These are phyloP conservation scores for Athene noctua DNA, from an alignment of 2,113 vertebrate species.

Conservation along the genomic window DNA sequence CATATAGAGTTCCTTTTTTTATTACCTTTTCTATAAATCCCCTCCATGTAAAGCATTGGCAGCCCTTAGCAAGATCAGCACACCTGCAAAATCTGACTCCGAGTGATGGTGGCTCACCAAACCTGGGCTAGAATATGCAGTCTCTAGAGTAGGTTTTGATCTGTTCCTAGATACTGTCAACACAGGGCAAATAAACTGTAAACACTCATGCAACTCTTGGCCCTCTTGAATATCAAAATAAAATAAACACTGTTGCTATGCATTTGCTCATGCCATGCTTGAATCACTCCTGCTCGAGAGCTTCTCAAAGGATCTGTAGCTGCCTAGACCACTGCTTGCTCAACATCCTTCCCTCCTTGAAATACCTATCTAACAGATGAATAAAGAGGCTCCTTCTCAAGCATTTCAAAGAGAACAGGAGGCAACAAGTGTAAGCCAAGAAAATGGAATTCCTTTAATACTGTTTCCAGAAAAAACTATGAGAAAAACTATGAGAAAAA, in stretches of 20 bases:
- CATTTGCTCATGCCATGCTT: neutral
- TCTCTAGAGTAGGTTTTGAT: neutral
- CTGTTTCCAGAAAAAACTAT: neutral
- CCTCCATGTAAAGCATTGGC: rapidly evolving
- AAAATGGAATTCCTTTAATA: neutral
- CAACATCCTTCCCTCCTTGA: neutral
- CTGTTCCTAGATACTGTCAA: neutral
- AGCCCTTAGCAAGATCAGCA: neutral
- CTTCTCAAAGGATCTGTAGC: neutral
- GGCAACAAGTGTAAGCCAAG: neutral
- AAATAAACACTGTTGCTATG: slow-evolving; percentile 33
- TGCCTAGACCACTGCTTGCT: neutral
- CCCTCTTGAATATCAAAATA: neutral
- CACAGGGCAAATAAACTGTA: neutral
- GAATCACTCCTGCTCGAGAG: neutral
- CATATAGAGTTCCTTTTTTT: neutral
- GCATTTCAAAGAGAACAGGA: neutral
- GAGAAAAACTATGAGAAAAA: neutral
- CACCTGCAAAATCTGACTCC: neutral
- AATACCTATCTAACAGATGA: neutral
- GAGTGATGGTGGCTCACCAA: neutral
- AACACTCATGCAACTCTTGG: neutral
- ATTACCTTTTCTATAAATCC: neutral
- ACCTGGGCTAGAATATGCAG: neutral
- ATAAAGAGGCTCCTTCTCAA: neutral